Evolutionary conservation across 2,888 invertebrate genomes (phyloP), one percentile per base, ranked within the genome.

Genomic region (Platycnemis pennipes): DNA sequence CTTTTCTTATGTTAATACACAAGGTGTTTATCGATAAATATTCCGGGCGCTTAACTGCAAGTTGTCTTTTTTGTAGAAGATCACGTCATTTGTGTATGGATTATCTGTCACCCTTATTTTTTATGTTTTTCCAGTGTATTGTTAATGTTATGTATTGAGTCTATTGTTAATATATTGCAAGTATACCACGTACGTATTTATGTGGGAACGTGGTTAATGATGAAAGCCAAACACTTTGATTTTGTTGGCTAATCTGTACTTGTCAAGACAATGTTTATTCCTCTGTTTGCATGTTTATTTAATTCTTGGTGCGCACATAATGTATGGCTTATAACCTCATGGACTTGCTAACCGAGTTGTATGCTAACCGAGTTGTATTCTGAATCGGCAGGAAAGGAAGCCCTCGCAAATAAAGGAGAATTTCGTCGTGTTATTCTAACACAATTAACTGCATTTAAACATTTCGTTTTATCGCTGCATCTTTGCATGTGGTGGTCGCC

Each of bases 231-330:
- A 91, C 91, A 91, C 91, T 63, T 53, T 91, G 91, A 91, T 91
- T 91, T 91, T 91, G 91, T 91, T 91, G 91, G 91, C 91, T 91
- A 26, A 91, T 91, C 91, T 91, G 91, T 91, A 91, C 91, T 91
- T 91, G 91, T 91, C 56, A 91, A 63, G 91, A 56, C 0, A 63
- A 22, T 63, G 3, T 56, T 87, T 56, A 91, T 22, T 91, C 13
- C n/a, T 19, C n/a, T 63, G 91, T 63, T 91, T 56, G 26, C 63
- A 56, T 44, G 44, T 26, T 42, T 63, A 63, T 44, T 7, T 44
- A 56, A 26, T 26, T 42, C 63, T 16, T 49, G 53, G n/a, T n/a
- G n/a, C n/a, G n/a, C n/a, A n/a, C n/a, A n/a, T n/a, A n/a, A n/a
- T n/a, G n/a, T n/a, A n/a, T n/a, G n/a, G n/a, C n/a, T n/a, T n/a